phyloP scores from a whole-genome alignment of 2,888 invertebrate species.

The Taphrorychus bicolor region DNA sequence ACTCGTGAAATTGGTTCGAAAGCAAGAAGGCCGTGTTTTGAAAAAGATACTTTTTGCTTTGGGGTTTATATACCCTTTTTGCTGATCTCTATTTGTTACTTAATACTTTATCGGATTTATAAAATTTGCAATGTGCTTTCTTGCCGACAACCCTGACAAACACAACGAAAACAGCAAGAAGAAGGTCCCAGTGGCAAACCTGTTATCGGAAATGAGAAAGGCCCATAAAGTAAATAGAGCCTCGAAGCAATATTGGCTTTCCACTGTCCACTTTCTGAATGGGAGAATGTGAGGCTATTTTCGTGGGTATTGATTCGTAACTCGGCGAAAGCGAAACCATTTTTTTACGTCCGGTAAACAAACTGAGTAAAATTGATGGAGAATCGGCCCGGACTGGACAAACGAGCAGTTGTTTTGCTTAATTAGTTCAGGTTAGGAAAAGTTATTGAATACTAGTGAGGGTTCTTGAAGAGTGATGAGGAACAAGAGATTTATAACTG shows the following conservation, averaged over 20 bases:
- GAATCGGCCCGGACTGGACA: background rate
- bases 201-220: slow-evolving; percentile 19
- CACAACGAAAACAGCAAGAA: background rate
- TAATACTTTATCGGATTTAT: too few species aligned
- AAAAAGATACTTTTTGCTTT: background rate
- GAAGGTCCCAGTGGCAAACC: background rate
- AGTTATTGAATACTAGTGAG: too few species aligned
- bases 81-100: too few species aligned
- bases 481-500: too few species aligned
- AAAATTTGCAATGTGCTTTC: too few species aligned
- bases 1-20: background rate
- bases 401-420: too few species aligned
- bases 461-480: too few species aligned
- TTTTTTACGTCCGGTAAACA: background rate
- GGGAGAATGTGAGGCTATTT: slow-evolving; percentile 3
- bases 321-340: background rate
- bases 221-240: slow-evolving; percentile 16
- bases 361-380: slow-evolving; percentile 5
- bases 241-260: slow-evolving; percentile 14
- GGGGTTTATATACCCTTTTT: too few species aligned
- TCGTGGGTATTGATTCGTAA: slow-evolving; percentile 1
- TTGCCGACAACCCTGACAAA: background rate
- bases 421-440: too few species aligned
- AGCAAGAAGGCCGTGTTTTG: background rate
- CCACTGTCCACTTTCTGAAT: slow-evolving; percentile 13